Evolutionary conservation across 2,888 invertebrate genomes (phyloP).

Genomic region (Meandrusa payeni): DNA sequence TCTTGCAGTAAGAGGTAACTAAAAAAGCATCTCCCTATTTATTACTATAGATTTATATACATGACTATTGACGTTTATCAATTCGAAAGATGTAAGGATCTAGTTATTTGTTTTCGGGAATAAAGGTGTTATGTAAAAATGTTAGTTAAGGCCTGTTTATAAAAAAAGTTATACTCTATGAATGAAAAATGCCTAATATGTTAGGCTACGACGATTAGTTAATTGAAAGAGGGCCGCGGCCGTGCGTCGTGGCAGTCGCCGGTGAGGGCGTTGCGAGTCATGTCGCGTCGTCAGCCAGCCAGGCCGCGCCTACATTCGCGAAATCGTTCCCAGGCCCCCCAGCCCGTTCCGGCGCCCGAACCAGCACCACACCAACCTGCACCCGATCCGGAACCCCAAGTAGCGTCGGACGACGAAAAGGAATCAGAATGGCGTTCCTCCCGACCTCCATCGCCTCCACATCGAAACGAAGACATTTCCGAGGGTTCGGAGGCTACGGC

Average conservation of each 20-base stretch:
- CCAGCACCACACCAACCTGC: slow-evolving; percentile 65
- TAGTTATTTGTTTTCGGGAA: too few relatives aligned
- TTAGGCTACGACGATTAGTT: slow-evolving; percentile 34
- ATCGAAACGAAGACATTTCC: slow-evolving; percentile 68
- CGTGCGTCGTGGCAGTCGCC: slow-evolving; percentile 57
- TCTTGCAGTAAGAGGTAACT: too few relatives aligned
- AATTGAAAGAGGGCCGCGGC: slow-evolving; percentile 44
- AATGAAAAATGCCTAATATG: slow-evolving; percentile 34
- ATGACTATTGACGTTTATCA: too few relatives aligned
- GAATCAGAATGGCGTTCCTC: slow-evolving; percentile 77
- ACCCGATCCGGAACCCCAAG: slow-evolving; percentile 59
- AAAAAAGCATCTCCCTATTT: too few relatives aligned
- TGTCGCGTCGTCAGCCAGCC: slow-evolving; percentile 71
- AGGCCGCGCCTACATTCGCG: slow-evolving; percentile 60
- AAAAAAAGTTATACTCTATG: slow-evolving; percentile 29
- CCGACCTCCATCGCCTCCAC: slow-evolving; percentile 53
- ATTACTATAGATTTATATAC: too few relatives aligned
- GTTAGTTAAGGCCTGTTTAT: too few relatives aligned
- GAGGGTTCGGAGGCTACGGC: slow-evolving; percentile 76
- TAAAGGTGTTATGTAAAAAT: too few relatives aligned
- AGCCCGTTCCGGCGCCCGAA: slow-evolving; percentile 62
- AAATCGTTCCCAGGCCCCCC: slow-evolving; percentile 67
- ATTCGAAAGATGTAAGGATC: too few relatives aligned
- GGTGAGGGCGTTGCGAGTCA: slow-evolving; percentile 57
- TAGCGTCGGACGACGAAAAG: slow-evolving; percentile 74